A percentile compares a stretch with the other conserved stretches of the same genome.
phyloP scores from a whole-genome alignment of 2,797 vertebrate genomes.

The Galaxias olidus region DNA sequence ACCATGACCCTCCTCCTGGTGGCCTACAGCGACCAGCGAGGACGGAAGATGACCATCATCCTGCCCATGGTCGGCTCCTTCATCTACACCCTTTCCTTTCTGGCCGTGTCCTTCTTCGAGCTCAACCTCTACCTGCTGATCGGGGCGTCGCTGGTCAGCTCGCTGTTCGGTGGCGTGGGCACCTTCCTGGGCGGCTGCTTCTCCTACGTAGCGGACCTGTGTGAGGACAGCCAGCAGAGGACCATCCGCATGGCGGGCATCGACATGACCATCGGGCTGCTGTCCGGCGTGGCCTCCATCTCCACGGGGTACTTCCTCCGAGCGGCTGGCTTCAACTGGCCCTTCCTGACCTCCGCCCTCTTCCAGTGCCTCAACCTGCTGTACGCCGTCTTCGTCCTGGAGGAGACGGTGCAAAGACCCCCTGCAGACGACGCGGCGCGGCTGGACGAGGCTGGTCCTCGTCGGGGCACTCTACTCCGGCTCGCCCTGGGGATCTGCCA shows the following conservation, averaged over 20 bases:
- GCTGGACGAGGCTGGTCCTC: slow-evolving; percentile 20
- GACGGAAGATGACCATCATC: slow-evolving; percentile 87
- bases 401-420: slow-evolving; percentile 70
- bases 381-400: slow-evolving; percentile 84
- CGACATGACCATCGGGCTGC: slow-evolving; percentile 88
- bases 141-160: slow-evolving; percentile 72
- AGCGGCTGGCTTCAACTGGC: slow-evolving; percentile 86
- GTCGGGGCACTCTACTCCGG: slow-evolving; percentile 64
- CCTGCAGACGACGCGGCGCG: slow-evolving; percentile 25
- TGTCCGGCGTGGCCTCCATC: slow-evolving; percentile 84
- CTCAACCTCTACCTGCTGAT: slow-evolving; percentile 85
- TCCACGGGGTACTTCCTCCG: slow-evolving; percentile 88
- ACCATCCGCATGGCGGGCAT: slow-evolving; percentile 87
- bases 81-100: slow-evolving; percentile 68
- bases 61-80: slow-evolving; percentile 82
- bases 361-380: slow-evolving; percentile 75
- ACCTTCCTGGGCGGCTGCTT: slow-evolving; percentile 90
- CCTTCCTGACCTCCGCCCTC: slow-evolving; percentile 76
- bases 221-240: slow-evolving; percentile 79
- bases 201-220: slow-evolving; percentile 88
- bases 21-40: slow-evolving; percentile 85
- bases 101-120: slow-evolving; percentile 79
- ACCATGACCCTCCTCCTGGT: slow-evolving; percentile 86
- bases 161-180: slow-evolving; percentile 85
- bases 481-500: slow-evolving; percentile 75